Base-by-base conservation (phyloP, 1,140 invertebrate genomes). In the Archivesica marissinica region DNA sequence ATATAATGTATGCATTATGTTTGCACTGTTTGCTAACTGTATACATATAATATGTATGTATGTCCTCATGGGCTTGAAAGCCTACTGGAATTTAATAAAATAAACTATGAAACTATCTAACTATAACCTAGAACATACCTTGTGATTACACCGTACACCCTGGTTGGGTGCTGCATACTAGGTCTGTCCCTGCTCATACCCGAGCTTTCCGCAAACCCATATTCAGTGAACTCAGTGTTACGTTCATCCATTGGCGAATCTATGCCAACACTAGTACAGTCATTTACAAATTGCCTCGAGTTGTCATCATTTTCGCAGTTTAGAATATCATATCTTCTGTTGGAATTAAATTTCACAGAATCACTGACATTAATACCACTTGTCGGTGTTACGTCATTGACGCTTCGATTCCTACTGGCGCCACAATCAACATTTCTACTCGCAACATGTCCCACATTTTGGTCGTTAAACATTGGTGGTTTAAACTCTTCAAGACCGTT, bases 131-230 rank as follows among this genome's bases (percentile, higher is more conserved):
- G 11, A 7, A 44, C 33, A 38, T 81, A 81, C 80, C 68, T 83
- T 7, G 80, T 83, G 2, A 83, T 41, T 28, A 75, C 80, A 15
- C 80, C 80, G 39, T 75, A 83, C 20, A 83, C 80, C 28, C 35
- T 56, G 7, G 80, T 83, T 38, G 80, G 80, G 44, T 83, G 80
- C 47, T 54, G 47, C 80, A 83, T 83, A 4, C 80, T 28, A 9
- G 64, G 52, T n/a, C 80, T 20, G 3, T 70, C 80, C 13, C 47
- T 83, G 30, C 70, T 59, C 17, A 3, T 35, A 30, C 35, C 76
- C n/a, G 3, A 23, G 11, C 11, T 11, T 1, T 23, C 47, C 1
- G 25, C 38, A 13, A 30, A 41, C 2, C 30, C 15, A 25, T 64
- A 64, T 13, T 64, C 59, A 0, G 59, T 64, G 30, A 64, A 35